These are phyloP conservation scores for Monodelphis domestica DNA, from an alignment of 2,797 vertebrate genomes.

Conservation along the genomic window DNA sequence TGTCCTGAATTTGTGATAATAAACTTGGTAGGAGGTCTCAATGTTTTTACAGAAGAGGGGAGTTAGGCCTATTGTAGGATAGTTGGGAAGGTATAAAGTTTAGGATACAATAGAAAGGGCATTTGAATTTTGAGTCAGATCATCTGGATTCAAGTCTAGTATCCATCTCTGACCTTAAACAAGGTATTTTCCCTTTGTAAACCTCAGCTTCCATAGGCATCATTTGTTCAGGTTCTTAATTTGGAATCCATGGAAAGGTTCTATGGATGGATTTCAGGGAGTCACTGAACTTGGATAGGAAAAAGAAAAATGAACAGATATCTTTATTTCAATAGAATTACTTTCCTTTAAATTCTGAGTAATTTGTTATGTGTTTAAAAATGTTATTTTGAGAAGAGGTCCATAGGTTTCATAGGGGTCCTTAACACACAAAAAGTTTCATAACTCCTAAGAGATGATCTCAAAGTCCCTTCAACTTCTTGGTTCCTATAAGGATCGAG, in stretches of 20 bases:
- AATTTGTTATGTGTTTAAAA: background rate
- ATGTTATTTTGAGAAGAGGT: background rate
- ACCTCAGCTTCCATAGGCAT: background rate
- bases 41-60: background rate
- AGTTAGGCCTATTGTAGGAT: background rate
- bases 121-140: constrained; percentile 13
- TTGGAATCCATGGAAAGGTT: background rate
- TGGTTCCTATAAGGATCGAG: background rate
- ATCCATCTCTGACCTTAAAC: background rate
- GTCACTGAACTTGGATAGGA: background rate
- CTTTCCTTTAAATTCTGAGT: too few relatives aligned
- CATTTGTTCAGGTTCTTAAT: background rate
- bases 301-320: background rate
- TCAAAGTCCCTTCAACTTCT: background rate
- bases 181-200: background rate
- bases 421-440: background rate
- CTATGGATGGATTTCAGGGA: background rate
- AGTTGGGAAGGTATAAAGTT: background rate
- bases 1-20: background rate
- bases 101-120: background rate
- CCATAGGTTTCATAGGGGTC: background rate
- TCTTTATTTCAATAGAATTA: background rate
- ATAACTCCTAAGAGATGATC: background rate
- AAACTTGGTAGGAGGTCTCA: background rate
- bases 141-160: background rate